Conservation (phyloP, 2,113 vertebrate genomes). For the Meriones unguiculatus region DNA sequence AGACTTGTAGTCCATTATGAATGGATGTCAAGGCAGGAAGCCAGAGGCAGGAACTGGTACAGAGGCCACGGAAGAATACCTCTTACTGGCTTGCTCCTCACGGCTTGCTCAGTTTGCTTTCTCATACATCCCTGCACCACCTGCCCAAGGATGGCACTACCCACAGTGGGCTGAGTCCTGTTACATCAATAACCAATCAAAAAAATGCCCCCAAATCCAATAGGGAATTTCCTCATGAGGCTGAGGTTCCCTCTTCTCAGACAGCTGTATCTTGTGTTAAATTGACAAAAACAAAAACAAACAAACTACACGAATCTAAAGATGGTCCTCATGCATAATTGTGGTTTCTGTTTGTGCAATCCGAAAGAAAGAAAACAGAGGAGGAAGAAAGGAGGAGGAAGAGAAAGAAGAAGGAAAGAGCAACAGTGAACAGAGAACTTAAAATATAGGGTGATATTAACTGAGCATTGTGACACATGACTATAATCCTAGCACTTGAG, state of each 20-base stretch:
- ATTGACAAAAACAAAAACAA: background rate
- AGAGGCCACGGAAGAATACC: background rate
- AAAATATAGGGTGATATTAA: background rate
- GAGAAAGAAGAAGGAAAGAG: background rate
- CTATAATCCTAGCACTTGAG: background rate
- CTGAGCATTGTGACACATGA: background rate
- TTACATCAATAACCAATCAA: background rate
- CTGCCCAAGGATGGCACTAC: background rate
- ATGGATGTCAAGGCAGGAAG: background rate
- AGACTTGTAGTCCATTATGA: background rate
- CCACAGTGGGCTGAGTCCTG: background rate
- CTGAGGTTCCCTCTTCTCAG: background rate
- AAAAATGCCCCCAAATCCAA: background rate
- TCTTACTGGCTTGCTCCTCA: background rate
- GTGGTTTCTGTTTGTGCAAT: background rate
- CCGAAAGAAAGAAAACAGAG: background rate
- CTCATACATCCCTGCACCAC: background rate
- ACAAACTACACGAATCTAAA: background rate
- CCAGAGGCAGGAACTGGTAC: background rate
- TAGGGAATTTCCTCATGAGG: background rate
- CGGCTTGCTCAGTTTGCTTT: background rate
- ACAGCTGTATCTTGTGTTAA: background rate
- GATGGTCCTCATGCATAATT: background rate
- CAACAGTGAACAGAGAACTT: background rate
- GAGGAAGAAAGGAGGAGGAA: background rate